These are phyloP conservation scores for Balaeniceps rex DNA, from an alignment of 2,113 vertebrate genomes.

Conservation along the genomic window DNA sequence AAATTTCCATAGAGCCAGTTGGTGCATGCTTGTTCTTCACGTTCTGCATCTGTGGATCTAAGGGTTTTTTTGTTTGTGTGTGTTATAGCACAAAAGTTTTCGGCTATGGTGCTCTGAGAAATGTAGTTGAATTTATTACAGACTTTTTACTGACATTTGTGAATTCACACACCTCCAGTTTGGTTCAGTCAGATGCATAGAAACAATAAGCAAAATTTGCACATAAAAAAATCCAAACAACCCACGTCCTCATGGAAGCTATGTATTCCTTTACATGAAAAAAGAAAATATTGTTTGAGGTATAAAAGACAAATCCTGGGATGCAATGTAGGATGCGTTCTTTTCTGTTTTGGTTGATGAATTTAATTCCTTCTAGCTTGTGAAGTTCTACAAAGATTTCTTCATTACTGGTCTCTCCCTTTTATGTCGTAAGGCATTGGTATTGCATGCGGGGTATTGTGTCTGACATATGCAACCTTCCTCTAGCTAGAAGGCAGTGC, in stretches of 20 bases:
- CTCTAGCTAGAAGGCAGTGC: background rate
- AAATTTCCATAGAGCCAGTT: background rate
- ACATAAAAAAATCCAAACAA: background rate
- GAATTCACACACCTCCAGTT: background rate
- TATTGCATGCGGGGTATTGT: background rate
- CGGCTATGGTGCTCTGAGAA: background rate
- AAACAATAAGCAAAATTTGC: slow-evolving; percentile 24
- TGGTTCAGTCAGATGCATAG: slow-evolving; percentile 11
- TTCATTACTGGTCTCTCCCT: background rate
- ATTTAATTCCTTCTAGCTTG: background rate
- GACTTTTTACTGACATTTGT: background rate
- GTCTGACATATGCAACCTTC: background rate
- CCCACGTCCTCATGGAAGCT: background rate
- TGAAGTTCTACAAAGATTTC: background rate
- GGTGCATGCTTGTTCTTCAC: background rate
- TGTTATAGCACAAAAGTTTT: slow-evolving; percentile 7
- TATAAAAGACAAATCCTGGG: background rate
- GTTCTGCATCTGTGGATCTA: background rate
- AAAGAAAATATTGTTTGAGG: background rate
- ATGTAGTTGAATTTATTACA: background rate
- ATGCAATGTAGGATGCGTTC: background rate
- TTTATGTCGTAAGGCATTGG: background rate
- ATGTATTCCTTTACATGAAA: background rate
- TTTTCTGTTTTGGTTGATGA: background rate
- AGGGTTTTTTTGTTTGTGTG: slow-evolving; percentile 33